Conservation (phyloP, 1,140 invertebrate genomes). For the Mizuhopecten yessoensis region DNA sequence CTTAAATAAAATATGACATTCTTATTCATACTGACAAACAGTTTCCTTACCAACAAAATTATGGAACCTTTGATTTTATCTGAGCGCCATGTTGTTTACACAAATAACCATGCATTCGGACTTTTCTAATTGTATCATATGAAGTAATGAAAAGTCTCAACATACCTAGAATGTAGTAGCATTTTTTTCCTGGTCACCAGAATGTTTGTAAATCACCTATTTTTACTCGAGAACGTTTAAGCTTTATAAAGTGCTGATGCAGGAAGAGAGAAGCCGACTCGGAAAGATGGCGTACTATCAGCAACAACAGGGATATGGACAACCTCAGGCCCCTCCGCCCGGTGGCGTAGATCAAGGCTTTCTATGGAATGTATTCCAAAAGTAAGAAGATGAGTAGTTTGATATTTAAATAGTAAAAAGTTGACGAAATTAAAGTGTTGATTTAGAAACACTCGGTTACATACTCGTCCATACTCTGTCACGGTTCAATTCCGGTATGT, state of each 20-base stretch:
- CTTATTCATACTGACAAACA: no score
- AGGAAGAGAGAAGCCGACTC: background rate
- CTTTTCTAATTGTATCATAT: constrained; percentile 51
- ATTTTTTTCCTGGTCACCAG: background rate
- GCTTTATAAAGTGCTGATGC: background rate
- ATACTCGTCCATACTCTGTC: background rate
- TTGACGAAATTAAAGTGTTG: no score
- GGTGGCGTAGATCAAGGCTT: constrained; percentile 63
- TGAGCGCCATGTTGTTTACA: constrained; percentile 52
- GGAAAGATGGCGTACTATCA: constrained; percentile 70
- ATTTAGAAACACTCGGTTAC: no score
- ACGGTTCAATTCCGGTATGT: background rate
- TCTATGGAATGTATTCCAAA: constrained; percentile 71
- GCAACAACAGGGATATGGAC: constrained; percentile 67
- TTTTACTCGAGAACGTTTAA: background rate
- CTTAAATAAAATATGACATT: no score
- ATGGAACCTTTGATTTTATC: constrained; percentile 46
- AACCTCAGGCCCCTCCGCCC: constrained; percentile 54
- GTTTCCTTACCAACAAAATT: background rate
- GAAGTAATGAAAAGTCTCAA: background rate
- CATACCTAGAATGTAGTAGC: background rate
- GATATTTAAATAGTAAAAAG: background rate
- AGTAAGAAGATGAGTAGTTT: constrained; percentile 48
- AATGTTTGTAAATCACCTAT: background rate
- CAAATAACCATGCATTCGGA: constrained; percentile 51